phyloP scores from a whole-genome alignment of 53 echinoderm and acorn worm species.

The Paracentrotus lividus region DNA sequence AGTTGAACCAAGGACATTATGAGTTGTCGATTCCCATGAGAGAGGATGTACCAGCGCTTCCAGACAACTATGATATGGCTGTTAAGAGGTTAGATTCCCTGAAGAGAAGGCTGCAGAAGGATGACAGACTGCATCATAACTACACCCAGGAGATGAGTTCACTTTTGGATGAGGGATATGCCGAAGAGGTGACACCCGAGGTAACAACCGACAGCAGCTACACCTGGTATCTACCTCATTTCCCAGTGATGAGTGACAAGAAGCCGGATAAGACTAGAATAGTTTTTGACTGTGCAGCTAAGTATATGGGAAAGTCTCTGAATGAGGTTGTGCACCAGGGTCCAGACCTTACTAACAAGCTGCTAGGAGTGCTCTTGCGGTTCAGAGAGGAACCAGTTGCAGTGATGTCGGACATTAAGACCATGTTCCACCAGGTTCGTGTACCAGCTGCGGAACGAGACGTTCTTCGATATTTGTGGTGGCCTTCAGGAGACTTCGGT shows the following conservation, averaged over 20 bases:
- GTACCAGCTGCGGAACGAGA: slow-evolving; percentile 69
- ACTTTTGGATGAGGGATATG: slow-evolving; percentile 63
- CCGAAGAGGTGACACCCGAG: slow-evolving; percentile 37
- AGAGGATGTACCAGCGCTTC: slow-evolving; percentile 2
- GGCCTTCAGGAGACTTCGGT: slow-evolving; percentile 70
- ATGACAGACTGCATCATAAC: slow-evolving; percentile 11
- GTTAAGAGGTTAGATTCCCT: slow-evolving; percentile 68
- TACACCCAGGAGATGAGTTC: slow-evolving; percentile 13
- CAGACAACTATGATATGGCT: slow-evolving; percentile 71
- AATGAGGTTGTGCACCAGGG: slow-evolving; percentile 75
- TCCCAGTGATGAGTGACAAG: slow-evolving; percentile 67
- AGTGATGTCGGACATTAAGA: slow-evolving; percentile 76
- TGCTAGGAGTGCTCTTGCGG: slow-evolving; percentile 66
- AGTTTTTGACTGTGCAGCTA: slow-evolving; percentile 82
- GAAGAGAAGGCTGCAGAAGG: slow-evolving; percentile 62
- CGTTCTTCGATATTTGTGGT: slow-evolving; percentile 77
- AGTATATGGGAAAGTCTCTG: slow-evolving; percentile 68
- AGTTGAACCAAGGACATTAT: slow-evolving; percentile 70
- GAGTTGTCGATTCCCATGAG: slow-evolving; percentile 76
- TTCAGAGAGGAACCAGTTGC: slow-evolving; percentile 75
- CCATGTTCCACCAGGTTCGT: slow-evolving; percentile 82
- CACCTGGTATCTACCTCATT: slow-evolving; percentile 79
- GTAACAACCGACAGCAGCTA: background rate
- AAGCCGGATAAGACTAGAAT: slow-evolving; percentile 78
- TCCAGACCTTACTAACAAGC: background rate